Evolutionary conservation across 2,113 vertebrate genomes (phyloP).

Genomic region (Columba janthina): DNA sequence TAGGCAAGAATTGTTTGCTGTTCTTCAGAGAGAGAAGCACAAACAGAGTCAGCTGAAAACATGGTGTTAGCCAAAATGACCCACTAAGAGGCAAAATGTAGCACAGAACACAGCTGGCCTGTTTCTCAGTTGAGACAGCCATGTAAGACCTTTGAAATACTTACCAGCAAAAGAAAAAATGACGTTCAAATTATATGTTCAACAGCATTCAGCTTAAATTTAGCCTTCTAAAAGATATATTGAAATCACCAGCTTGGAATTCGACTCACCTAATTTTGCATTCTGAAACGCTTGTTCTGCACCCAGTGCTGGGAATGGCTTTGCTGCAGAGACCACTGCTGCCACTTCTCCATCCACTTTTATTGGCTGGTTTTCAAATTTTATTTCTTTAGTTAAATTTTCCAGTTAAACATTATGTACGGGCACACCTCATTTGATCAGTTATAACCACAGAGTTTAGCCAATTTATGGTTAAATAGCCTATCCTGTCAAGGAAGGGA

Average conservation of each 20-base stretch:
- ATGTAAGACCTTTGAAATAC: neutral
- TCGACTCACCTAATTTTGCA: neutral
- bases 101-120: neutral
- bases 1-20: neutral
- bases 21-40: neutral
- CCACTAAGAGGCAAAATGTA: neutral
- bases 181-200: neutral
- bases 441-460: slow-evolving; percentile 36
- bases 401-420: slow-evolving; percentile 34
- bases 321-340: neutral
- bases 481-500: neutral
- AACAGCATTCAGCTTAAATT: slow-evolving; percentile 11
- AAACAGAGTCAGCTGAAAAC: neutral
- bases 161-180: neutral
- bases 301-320: neutral
- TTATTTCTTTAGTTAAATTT: slow-evolving; percentile 52
- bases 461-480: slow-evolving; percentile 36
- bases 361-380: slow-evolving; percentile 29
- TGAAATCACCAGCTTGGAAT: neutral
- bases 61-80: neutral
- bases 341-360: neutral
- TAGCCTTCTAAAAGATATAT: neutral
- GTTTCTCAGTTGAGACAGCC: neutral
- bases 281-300: neutral
- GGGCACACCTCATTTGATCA: slow-evolving; percentile 38